Evolutionary conservation across 1,140 invertebrate genomes (phyloP).

Genomic region (Sitobion miscanthi): DNA sequence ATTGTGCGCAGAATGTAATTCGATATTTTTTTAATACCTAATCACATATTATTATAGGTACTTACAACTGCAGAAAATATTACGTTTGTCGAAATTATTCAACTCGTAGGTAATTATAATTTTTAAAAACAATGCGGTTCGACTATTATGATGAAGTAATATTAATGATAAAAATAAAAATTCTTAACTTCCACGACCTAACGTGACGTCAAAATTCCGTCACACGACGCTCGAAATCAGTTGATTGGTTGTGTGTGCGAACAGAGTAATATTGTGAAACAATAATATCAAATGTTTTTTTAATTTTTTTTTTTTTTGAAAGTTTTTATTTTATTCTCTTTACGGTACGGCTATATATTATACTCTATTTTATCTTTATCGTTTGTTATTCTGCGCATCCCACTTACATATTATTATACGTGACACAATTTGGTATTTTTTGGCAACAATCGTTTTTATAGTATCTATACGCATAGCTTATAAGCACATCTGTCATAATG

Average conservation of each 20-base stretch:
- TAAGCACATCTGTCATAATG: background rate
- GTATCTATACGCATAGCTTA: background rate
- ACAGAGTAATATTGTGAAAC: background rate
- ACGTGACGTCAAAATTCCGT: background rate
- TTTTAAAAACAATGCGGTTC: background rate
- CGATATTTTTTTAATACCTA: background rate
- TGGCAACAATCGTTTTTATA: background rate
- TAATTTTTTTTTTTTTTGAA: background rate
- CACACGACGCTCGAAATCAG: background rate
- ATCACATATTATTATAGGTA: background rate
- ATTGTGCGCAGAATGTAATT: background rate
- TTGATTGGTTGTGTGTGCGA: background rate
- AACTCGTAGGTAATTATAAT: background rate
- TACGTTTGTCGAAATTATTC: background rate
- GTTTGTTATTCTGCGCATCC: background rate
- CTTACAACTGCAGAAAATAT: background rate
- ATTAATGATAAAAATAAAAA: background rate
- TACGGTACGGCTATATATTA: too few relatives aligned
- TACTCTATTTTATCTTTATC: background rate
- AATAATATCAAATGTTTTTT: background rate
- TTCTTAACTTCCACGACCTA: background rate
- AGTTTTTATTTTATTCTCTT: background rate
- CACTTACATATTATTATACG: background rate
- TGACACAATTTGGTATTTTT: background rate
- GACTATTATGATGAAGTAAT: background rate